Evolutionary conservation across 37 sponge, comb jelly and placozoan genomes (phyloP), one percentile per base, ranked within the genome.

Genomic region (Mnemiopsis leidyi): DNA sequence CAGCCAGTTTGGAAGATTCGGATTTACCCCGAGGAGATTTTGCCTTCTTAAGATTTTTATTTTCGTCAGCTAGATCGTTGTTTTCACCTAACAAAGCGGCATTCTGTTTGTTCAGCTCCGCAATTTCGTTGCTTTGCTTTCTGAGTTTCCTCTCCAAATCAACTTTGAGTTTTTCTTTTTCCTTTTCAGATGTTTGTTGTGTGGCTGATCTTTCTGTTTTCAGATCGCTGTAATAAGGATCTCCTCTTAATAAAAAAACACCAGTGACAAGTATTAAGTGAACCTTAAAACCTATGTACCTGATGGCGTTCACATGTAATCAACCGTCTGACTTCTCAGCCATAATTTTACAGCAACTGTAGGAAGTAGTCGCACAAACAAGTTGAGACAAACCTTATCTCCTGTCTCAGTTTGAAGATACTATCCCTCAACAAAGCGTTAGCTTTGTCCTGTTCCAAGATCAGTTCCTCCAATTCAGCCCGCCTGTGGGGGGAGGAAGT

Each of bases 351-450:
- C n/a, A n/a, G n/a, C n/a, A n/a, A n/a, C n/a, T n/a, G n/a, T n/a
- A n/a, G n/a, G n/a, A n/a, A n/a, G n/a, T n/a, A n/a, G n/a, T n/a
- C n/a, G n/a, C n/a, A n/a, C n/a, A n/a, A n/a, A n/a, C n/a, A n/a
- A n/a, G n/a, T n/a, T n/a, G n/a, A n/a, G n/a, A 48, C 79, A 26
- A 9, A 77, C 79, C 79, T 85, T 38, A 85, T 85, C 35, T 85
- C 90, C 48, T 85, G 90, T 38, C 90, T 38, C 3, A 85, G 90
- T 39, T 85, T 85, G 90, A 85, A 85, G 48, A 85, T 85, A 33
- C 90, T 85, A 26, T 85, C 90, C 48, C 90, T 85, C 18, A 85
- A 37, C 26, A 40, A 1, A 38, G 90, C 90, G 24, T 85, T 85
- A 5, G 40, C 61, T 39, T 85, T 85, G 61, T 85, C 90, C 48